phyloP scores from a whole-genome alignment of 2,113 vertebrate species.

The Hyperoodon ampullatus region DNA sequence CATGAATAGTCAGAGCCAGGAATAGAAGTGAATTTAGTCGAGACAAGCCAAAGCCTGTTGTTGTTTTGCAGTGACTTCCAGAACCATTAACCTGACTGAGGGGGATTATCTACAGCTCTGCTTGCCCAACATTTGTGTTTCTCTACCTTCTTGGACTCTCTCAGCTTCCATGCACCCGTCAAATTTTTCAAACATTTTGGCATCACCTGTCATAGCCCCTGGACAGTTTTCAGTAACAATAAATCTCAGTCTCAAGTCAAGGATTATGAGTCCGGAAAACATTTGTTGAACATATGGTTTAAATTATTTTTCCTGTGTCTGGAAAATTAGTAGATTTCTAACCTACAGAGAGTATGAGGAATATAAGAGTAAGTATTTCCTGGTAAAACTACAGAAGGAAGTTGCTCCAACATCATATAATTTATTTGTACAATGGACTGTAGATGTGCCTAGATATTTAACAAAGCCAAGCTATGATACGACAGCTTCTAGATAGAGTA shows the following conservation, averaged over 20 bases:
- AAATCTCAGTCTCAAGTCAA: constrained; percentile 13
- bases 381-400: background rate
- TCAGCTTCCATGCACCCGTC: rapidly evolving
- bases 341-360: background rate
- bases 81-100: background rate
- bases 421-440: background rate
- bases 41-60: background rate
- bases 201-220: background rate
- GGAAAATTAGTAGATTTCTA: constrained; percentile 19
- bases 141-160: background rate
- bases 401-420: background rate
- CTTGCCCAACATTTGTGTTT: too few species aligned
- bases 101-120: background rate
- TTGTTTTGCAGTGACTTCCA: background rate
- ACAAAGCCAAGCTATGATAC: background rate
- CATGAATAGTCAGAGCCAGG: background rate
- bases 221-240: background rate
- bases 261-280: background rate
- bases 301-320: constrained; percentile 17
- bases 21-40: background rate
- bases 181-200: background rate
- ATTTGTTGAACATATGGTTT: background rate
- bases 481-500: background rate
- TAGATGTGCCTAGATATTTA: background rate
- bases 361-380: background rate